These are phyloP conservation scores for Nomada ruficornis DNA, from an alignment of 2,888 invertebrate genomes.

Conservation along the genomic window DNA sequence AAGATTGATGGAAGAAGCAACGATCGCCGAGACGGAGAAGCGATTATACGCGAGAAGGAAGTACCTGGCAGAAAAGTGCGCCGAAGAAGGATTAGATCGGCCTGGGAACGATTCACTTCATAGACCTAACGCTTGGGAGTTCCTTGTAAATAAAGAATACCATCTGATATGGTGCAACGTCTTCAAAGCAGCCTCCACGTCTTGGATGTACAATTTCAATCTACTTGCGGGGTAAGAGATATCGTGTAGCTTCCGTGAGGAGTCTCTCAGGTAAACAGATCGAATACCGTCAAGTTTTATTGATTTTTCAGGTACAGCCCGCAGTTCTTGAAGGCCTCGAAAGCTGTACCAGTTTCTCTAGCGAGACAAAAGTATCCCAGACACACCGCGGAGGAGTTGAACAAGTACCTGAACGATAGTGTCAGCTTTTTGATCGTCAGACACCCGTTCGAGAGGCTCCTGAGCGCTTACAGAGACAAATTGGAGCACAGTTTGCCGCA, in stretches of 20 bases:
- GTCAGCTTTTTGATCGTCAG: constrained; percentile 93
- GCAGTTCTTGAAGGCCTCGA: constrained; percentile 90
- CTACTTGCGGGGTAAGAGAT: constrained; percentile 89
- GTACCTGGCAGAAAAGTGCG: constrained; percentile 87
- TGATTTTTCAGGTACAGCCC: constrained; percentile 87
- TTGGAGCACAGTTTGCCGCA: constrained; percentile 93
- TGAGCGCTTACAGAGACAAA: constrained; percentile 94
- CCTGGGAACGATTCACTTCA: constrained; percentile 87
- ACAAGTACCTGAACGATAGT: constrained; percentile 90
- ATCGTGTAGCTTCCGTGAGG: not conserved
- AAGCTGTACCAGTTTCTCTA: constrained; percentile 90
- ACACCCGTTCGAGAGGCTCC: constrained; percentile 92
- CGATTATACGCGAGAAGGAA: constrained; percentile 87
- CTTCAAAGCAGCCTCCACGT: constrained; percentile 93
- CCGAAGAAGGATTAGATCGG: constrained; percentile 87
- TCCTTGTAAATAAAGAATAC: constrained; percentile 91
- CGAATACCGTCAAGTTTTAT: not conserved
- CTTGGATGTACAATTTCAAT: constrained; percentile 97
- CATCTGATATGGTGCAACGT: constrained; percentile 93
- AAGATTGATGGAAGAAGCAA: constrained; percentile 83
- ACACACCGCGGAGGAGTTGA: constrained; percentile 89
- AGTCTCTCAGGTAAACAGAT: not conserved
- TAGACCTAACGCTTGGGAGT: constrained; percentile 94
- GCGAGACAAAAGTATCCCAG: constrained; percentile 93
- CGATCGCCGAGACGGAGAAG: constrained; percentile 87